These are phyloP conservation scores for Blastobasis lacticolella DNA, from an alignment of 2,888 invertebrate genomes.

Conservation along the genomic window DNA sequence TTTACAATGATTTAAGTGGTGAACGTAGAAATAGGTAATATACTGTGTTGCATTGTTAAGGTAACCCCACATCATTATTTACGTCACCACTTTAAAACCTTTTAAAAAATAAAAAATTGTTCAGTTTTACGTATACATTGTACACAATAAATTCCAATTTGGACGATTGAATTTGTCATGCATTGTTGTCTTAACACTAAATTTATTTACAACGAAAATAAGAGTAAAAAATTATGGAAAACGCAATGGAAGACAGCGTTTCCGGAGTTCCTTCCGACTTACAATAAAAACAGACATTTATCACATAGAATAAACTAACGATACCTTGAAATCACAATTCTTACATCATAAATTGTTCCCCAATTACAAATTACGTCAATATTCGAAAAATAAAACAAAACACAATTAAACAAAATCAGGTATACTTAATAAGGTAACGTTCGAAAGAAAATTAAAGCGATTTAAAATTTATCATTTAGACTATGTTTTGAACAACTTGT, in stretches of 20 bases:
- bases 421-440: slow-evolving; percentile 62
- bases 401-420: slow-evolving; percentile 56
- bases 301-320: slow-evolving; percentile 65
- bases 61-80: too few relatives aligned
- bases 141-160: slow-evolving; percentile 33
- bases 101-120: slow-evolving; percentile 42
- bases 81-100: too few relatives aligned
- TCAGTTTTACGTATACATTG: slow-evolving; percentile 42
- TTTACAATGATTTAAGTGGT: neutral
- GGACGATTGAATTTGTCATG: slow-evolving; percentile 56
- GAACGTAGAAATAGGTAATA: neutral
- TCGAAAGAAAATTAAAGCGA: slow-evolving; percentile 64
- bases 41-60: too few relatives aligned
- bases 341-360: slow-evolving; percentile 69
- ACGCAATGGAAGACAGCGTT: slow-evolving; percentile 67
- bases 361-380: slow-evolving; percentile 54
- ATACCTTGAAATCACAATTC: slow-evolving; percentile 67
- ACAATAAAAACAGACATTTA: slow-evolving; percentile 51
- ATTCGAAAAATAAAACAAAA: slow-evolving; percentile 47
- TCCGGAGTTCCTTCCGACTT: slow-evolving; percentile 43
- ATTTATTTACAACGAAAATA: slow-evolving; percentile 40
- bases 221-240: slow-evolving; percentile 38
- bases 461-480: slow-evolving; percentile 45
- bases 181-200: slow-evolving; percentile 43
- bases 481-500: slow-evolving; percentile 64